Evolutionary conservation across 2,113 vertebrate species (phyloP).

Genomic region (Sorex fumeus): DNA sequence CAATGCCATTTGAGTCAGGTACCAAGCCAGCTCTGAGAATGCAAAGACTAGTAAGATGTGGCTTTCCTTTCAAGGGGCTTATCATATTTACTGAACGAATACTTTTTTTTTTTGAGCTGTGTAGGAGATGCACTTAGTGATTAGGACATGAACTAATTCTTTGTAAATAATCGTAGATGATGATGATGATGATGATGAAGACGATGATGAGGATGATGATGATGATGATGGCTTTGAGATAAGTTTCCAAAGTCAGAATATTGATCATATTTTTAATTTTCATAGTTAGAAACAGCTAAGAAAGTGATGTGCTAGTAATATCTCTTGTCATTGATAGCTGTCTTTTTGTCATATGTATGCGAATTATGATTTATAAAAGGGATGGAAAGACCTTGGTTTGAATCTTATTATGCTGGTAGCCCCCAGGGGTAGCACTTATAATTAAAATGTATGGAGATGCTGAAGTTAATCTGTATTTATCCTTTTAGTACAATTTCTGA

Average conservation of each 20-base stretch:
- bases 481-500: conserved; percentile 74
- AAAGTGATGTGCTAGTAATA: no score
- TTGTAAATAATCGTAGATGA: neutral
- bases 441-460: conserved; percentile 76
- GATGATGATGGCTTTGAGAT: neutral
- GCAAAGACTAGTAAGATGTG: neutral
- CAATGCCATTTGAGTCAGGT: neutral
- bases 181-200: neutral
- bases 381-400: conserved; percentile 38
- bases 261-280: conserved; percentile 32
- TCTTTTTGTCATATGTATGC: neutral
- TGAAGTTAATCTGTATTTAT: conserved; percentile 83
- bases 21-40: conserved; percentile 44
- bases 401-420: conserved; percentile 39
- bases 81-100: conserved; percentile 51
- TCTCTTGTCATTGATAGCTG: neutral
- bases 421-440: conserved; percentile 67
- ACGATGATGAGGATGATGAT: neutral
- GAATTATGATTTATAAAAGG: conserved; percentile 31
- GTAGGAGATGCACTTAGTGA: neutral
- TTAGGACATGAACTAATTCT: neutral
- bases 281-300: neutral
- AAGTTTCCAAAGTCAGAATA: neutral
- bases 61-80: neutral
- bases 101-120: conserved; percentile 9